Conservation (phyloP, 2,888 invertebrate species). For the Drosophila nr. perissopoda region DNA sequence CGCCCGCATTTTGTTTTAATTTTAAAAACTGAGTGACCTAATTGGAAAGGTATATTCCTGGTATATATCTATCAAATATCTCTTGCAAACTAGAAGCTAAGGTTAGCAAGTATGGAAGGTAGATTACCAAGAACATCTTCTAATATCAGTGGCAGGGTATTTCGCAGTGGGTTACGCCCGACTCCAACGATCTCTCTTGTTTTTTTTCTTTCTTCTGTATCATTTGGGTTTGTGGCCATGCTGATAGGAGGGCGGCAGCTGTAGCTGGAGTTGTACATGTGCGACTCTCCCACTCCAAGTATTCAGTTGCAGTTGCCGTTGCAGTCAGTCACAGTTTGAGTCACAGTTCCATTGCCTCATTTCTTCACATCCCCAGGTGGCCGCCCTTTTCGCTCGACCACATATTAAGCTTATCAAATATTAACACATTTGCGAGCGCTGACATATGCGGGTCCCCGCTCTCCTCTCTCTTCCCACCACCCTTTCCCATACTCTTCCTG, state of each 20-base stretch:
- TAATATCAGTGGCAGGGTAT: background rate
- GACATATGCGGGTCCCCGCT: slow-evolving; percentile 59
- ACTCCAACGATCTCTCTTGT: background rate
- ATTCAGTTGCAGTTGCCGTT: slow-evolving; percentile 1
- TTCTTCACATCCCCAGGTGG: slow-evolving; percentile 38
- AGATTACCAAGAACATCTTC: background rate
- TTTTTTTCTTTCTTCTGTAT: background rate
- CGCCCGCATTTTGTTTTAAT: no score
- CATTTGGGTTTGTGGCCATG: slow-evolving; percentile 46
- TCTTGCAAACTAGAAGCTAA: background rate
- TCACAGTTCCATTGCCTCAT: slow-evolving; percentile 15
- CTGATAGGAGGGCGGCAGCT: background rate
- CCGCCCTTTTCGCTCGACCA: slow-evolving; percentile 54
- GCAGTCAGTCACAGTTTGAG: slow-evolving; percentile 10
- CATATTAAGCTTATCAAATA: slow-evolving; percentile 80
- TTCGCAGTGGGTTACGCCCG: background rate
- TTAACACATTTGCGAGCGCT: slow-evolving; percentile 77
- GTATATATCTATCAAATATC: no score
- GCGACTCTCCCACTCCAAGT: slow-evolving; percentile 42
- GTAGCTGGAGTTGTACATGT: slow-evolving; percentile 19
- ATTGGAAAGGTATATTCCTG: no score
- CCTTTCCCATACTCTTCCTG: background rate
- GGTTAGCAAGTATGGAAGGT: background rate
- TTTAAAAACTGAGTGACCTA: no score
- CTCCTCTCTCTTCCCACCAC: background rate